Base-by-base conservation (phyloP, 2,888 invertebrate species). In the Monochamus alternatus region DNA sequence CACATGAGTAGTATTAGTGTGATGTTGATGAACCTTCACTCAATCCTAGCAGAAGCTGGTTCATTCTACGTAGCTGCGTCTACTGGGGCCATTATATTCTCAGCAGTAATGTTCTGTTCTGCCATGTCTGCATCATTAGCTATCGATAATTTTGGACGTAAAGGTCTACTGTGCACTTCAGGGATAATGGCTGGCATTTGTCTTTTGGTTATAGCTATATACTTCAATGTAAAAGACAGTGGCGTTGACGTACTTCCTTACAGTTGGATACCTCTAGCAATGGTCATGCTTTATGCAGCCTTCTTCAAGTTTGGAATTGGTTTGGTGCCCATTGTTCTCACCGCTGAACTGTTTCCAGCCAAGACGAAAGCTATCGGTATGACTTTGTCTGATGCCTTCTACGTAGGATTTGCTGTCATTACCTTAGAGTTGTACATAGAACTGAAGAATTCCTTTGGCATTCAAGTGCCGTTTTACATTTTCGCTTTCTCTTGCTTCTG, bases 1-100 rank as follows among this genome's bases (percentile, higher is more conserved):
- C 89, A 89, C 81, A 87, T 89, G 80, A 88, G 88, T 70, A 87
- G 89, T 74, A 89, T 89, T 38, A 87, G 87, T 68, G 89, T 89
- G 2, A 88, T 89, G 81, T 74, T 89, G 55, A 89, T 89, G 89
- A 89, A 89, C 75, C 78, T 89, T 32, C 89, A 89, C 78, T 85
- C 85, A 9, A 89, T 89, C 68, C 77, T 89, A 4, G 84, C 82
- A 10, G 87, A 87, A 75, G 88, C 88, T 1, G 87, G 87, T 4
- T 84, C 87, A 4, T 83, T 86, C 38, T 84, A 89, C 67, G 80
- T 85, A 10, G 78, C 86, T 3, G 84, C 87, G 2, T 81, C 82
- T 7, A 82, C 82, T 8, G 86, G 88, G 0, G 88, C 88, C 8
- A 89, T 89, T 55, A 84, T 89, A 10, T 89, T 89, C 78, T 85